Base-by-base conservation (phyloP, 2,113 vertebrate genomes). In the Gallinago undulata region DNA sequence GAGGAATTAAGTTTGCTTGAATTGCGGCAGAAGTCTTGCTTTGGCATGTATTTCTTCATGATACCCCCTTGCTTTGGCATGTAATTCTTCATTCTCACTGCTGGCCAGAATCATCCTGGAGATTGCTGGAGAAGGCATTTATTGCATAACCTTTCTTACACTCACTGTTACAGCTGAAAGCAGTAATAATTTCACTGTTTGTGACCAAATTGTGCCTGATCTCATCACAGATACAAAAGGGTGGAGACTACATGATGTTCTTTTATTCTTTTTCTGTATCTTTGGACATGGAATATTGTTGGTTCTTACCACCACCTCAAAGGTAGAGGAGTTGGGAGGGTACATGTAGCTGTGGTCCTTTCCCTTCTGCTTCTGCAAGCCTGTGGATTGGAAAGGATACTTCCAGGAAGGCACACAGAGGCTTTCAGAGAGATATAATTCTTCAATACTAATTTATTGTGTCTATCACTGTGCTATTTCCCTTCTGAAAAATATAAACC, bases 201-300 rank as follows among this genome's bases (percentile, higher is more conserved):
- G 12, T 43, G 47, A 77, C 10, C 37, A 92, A 81, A 59, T 41
- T 55, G 35, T 76, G 18, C 51, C 25, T 59, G 28, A 45, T 70
- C 0, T 1, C 62, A 50, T 7, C 73, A 14, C 12, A 68, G 19
- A 21, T 48, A 75, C 75, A 17, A 22, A 89, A 18, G 9, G 1
- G 6, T 53, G 24, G 24, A 45, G 45, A 19, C n/a, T 41, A 21
- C 2, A 11, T 0, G 0, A 7, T 37, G 23, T 37, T 6, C 2
- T 72, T 53, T 69, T 33, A 80, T 50, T 84, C 13, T 9, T 22
- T 84, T 82, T 68, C 51, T 5, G 0, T 64, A 4, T 37, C 31
- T 72, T 84, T 4, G 4, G 22, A 2, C 10, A 5, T 33, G 18
- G 25, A 23, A 45, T 31, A 27, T 35, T 57, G 12, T 37, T 81